These are phyloP conservation scores for Hydrozoanthus gracilis DNA, from an alignment of 92 coral and sea anemone genomes.

Conservation along the genomic window DNA sequence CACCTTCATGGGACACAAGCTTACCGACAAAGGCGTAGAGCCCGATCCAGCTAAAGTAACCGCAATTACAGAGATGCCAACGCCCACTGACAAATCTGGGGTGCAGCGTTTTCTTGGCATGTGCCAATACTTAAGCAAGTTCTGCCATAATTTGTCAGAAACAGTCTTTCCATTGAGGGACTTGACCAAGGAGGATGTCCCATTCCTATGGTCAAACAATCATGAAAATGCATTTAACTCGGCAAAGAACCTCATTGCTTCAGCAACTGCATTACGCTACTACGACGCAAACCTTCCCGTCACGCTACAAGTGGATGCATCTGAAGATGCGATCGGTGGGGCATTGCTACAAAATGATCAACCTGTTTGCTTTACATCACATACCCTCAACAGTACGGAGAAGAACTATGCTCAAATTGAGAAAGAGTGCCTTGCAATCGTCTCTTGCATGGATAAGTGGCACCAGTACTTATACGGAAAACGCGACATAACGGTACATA, in stretches of 20 bases:
- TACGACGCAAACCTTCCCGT: slow-evolving; percentile 52
- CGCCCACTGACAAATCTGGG: slow-evolving; percentile 31
- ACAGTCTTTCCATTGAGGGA: slow-evolving; percentile 42
- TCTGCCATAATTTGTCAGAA: slow-evolving; percentile 36
- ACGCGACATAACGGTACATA: slow-evolving; percentile 44
- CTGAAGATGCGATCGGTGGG: slow-evolving; percentile 51
- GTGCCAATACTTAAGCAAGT: slow-evolving; percentile 45
- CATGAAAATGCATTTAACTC: slow-evolving; percentile 43
- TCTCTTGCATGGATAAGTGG: slow-evolving; percentile 34
- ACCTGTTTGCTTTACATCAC: slow-evolving; percentile 50
- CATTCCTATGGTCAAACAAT: slow-evolving; percentile 41
- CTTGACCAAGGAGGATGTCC: slow-evolving; percentile 43
- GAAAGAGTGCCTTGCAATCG: slow-evolving; percentile 44
- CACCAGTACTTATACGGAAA: slow-evolving; percentile 49
- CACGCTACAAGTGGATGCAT: slow-evolving; percentile 50
- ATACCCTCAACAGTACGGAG: slow-evolving; percentile 33
- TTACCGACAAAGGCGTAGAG: slow-evolving; percentile 49
- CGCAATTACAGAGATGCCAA: slow-evolving; percentile 55
- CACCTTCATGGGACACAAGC: slow-evolving; percentile 50
- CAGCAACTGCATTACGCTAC: slow-evolving; percentile 38
- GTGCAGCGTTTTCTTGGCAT: slow-evolving; percentile 52
- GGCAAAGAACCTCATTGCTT: slow-evolving; percentile 47
- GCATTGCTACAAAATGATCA: slow-evolving; percentile 43
- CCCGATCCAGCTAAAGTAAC: slow-evolving; percentile 48
- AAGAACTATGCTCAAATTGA: slow-evolving; percentile 36